Conservation (phyloP, 2,888 invertebrate genomes). For the Lasioglossum pauxillum region DNA sequence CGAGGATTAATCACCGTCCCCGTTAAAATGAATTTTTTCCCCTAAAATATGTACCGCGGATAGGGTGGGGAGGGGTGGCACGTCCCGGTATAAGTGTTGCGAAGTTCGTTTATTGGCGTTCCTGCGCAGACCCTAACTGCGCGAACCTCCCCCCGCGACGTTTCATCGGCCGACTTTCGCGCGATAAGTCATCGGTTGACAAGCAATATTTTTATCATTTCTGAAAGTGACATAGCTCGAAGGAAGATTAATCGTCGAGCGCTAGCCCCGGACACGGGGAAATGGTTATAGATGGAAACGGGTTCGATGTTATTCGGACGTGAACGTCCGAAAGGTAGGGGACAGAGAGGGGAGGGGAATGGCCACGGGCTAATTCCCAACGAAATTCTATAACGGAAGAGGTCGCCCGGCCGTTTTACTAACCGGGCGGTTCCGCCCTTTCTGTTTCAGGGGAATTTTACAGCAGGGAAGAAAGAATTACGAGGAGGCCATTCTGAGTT, state of each 20-base stretch:
- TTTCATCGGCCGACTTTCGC: constrained; percentile 45
- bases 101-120: constrained; percentile 60
- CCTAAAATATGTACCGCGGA: constrained; percentile 28
- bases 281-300: constrained; percentile 53
- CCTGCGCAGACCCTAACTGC: background rate
- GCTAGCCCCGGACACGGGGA: constrained; percentile 21
- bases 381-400: background rate
- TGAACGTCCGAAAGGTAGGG: background rate
- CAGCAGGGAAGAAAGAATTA: constrained; percentile 95
- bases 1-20: constrained; percentile 66
- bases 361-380: constrained; percentile 8
- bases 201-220: constrained; percentile 71
- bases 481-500: constrained; percentile 95
- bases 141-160: constrained; percentile 9
- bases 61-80: background rate
- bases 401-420: constrained; percentile 2
- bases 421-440: constrained; percentile 16
- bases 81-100: constrained; percentile 32
- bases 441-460: constrained; percentile 93
- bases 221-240: constrained; percentile 68
- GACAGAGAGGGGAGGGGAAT: background rate
- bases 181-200: constrained; percentile 69
- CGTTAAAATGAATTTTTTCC: constrained; percentile 53
- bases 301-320: constrained; percentile 16
- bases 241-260: constrained; percentile 62